Base-by-base conservation (phyloP, 2,113 vertebrate species). In the Hyaena hyaena region DNA sequence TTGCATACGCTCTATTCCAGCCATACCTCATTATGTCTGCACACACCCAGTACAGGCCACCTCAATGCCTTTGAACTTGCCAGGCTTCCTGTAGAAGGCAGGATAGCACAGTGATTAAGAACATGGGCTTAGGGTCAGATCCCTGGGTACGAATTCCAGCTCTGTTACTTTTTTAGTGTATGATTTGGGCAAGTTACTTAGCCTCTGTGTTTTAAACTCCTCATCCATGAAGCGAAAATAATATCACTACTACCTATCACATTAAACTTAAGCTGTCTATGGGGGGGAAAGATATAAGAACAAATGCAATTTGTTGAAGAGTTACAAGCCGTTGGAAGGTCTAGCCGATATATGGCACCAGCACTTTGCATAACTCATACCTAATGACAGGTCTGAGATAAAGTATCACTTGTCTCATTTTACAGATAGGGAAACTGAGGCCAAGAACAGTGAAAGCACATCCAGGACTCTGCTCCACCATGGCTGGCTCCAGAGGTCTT, bases 41-140 rank as follows among this genome's bases (percentile, higher is more conserved):
- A 14, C 1, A 11, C 45, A 35, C 11, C 10, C n/a, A 31, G 7
- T 19, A 39, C 9, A 82, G 73, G 68, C 11, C 77, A 43, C 31
- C 50, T 77, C 4, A 1, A 26, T 50, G 48, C 14, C 19, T 87
- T 45, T 68, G 83, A 91, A 61, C 33, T 53, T 45, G 53, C 65
- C 66, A 73, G 19, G 24, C 63, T 55, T 93, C 31, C 33, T 53
- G 24, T 6, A 33, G 33, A 53, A 53, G 35, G 19, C 26, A 74
- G 33, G 28, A 7, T 0, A 26, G 28, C 7, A 1, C 0, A 12
- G 5, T 7, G 24, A 77, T 43, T 12, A 33, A 55, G 26, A 73
- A 21, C 48, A 50, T 17, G 48, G 39, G 1, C 58, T 53, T 11
- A 48, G 68, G 12, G 4, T 43, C 10, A 71, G 50, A 71, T 6